Conservation (phyloP, 2,113 vertebrate species). For the Arizona elegans region DNA sequence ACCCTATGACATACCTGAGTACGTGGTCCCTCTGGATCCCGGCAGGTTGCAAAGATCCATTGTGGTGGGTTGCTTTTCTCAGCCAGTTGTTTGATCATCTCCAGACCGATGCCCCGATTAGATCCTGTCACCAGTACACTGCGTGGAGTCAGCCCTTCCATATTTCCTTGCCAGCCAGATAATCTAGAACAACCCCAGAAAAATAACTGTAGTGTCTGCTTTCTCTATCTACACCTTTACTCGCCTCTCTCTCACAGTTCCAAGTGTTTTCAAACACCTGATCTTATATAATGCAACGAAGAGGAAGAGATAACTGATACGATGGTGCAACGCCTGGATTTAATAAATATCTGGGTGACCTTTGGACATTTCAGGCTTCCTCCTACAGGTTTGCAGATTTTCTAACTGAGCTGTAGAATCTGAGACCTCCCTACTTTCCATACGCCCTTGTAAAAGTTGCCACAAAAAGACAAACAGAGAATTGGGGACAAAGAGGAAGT, state of each 20-base stretch:
- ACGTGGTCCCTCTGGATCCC: neutral
- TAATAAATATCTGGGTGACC: neutral
- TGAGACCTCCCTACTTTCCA: no score
- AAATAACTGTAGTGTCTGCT: neutral
- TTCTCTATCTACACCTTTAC: neutral
- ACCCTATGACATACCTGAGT: neutral
- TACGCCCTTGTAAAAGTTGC: neutral
- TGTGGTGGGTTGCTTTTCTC: neutral
- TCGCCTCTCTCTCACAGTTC: no score
- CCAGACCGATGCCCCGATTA: conserved; percentile 65
- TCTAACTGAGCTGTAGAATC: neutral
- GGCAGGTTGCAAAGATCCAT: conserved; percentile 5
- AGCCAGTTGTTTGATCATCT: conserved; percentile 33
- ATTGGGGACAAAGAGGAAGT: neutral
- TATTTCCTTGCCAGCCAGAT: neutral
- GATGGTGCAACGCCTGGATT: neutral
- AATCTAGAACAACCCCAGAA: no score
- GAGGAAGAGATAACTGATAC: neutral
- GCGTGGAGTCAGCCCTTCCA: neutral
- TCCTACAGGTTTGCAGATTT: neutral
- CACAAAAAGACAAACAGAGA: neutral
- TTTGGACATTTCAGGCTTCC: neutral
- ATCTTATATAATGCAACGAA: no score
- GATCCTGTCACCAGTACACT: conserved; percentile 60
- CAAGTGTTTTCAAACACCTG: neutral